Evolutionary conservation across 2,797 vertebrate genomes (phyloP).

Genomic region (Chaenodraco wilsoni): DNA sequence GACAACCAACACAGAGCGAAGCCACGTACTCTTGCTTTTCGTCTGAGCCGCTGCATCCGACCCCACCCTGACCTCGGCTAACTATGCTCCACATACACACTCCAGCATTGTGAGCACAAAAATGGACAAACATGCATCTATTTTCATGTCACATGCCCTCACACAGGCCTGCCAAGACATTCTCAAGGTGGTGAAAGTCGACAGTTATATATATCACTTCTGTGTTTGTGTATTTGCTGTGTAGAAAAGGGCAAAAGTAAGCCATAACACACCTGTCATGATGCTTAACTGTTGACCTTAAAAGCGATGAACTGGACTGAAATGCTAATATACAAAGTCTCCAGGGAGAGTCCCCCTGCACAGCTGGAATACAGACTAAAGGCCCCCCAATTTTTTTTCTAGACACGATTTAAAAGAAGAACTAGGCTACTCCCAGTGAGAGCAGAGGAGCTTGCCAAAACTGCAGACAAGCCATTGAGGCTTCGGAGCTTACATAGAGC

Average conservation of each 20-base stretch:
- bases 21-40: conserved; percentile 12
- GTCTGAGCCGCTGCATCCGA: conserved; percentile 39
- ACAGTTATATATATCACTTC: not conserved
- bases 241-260: conserved; percentile 25
- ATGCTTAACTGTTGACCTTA: conserved; percentile 14
- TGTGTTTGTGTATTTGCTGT: not conserved
- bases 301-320: conserved; percentile 40
- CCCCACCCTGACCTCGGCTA: conserved; percentile 38
- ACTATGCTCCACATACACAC: conserved; percentile 1
- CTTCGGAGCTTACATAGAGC: conserved; percentile 39
- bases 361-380: conserved; percentile 42
- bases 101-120: not conserved
- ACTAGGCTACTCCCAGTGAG: conserved; percentile 58
- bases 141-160: conserved; percentile 10
- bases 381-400: conserved; percentile 47
- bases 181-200: conserved; percentile 12
- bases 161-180: not conserved
- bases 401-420: conserved; percentile 47
- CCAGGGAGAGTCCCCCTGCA: conserved; percentile 26
- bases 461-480: conserved; percentile 34
- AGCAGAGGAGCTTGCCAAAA: conserved; percentile 33
- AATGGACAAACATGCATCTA: conserved; percentile 8
- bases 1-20: conserved; percentile 41
- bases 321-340: conserved; percentile 48
- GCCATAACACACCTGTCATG: conserved; percentile 8